phyloP scores from a whole-genome alignment of 1,140 invertebrate genomes.

The Drosophila watanabei region DNA sequence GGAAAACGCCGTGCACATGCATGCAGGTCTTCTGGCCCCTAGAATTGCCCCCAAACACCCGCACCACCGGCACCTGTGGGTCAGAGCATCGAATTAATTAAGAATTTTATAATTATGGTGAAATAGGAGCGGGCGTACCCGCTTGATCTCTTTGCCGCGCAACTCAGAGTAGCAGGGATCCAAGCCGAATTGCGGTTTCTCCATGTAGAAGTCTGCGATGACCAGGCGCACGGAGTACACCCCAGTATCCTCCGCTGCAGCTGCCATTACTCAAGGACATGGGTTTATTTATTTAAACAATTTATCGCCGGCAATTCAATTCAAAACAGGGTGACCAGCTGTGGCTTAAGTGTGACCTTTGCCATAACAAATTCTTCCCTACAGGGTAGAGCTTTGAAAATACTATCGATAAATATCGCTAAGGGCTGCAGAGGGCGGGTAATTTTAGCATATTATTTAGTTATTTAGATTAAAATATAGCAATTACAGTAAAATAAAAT shows the following conservation, averaged over 20 bases:
- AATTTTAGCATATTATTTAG: not conserved
- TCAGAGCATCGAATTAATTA: not conserved
- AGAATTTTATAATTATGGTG: not conserved
- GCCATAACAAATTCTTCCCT: too few relatives aligned
- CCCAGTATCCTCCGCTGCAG: constrained; percentile 29
- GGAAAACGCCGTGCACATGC: constrained; percentile 97
- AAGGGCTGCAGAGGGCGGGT: not conserved
- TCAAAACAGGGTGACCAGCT: constrained; percentile 14
- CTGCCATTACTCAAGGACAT: constrained; percentile 14
- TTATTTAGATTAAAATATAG: not conserved
- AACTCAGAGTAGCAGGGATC: constrained; percentile 95
- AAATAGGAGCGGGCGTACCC: constrained; percentile 86
- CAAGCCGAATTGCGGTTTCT: constrained; percentile 90
- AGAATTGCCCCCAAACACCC: constrained; percentile 94
- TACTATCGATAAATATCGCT: not conserved
- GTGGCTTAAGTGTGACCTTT: not conserved
- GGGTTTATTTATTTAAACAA: not conserved
- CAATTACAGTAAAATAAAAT: not conserved
- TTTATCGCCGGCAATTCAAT: constrained; percentile 7
- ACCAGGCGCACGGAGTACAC: constrained; percentile 92
- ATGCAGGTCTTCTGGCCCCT: constrained; percentile 95
- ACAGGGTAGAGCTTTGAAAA: too few relatives aligned
- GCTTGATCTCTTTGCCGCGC: constrained; percentile 91
- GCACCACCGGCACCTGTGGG: constrained; percentile 92
- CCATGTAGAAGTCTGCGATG: constrained; percentile 93